Evolutionary conservation across 2,113 vertebrate species (phyloP), one percentile per base, ranked within the genome.

Genomic region (Delphinapterus leucas): DNA sequence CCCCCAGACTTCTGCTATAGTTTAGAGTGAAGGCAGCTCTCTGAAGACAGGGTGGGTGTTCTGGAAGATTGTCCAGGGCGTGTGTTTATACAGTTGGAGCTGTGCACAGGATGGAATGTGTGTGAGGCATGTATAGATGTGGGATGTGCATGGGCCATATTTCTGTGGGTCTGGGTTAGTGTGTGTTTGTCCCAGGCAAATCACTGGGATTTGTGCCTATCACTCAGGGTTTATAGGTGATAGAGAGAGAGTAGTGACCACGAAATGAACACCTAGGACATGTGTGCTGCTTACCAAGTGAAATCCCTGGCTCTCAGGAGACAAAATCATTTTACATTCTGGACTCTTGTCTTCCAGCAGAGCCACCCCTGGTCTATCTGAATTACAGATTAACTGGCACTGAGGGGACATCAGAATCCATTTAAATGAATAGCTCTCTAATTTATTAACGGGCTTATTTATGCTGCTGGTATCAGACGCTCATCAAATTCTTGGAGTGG

Each of bases 361-460:
- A 98, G 97, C 93, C 93, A 93, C 98, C 74, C 94, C 97, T 93
- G 98, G 98, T 98, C 97, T 96, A 95, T 98, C 98, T 98, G 97
- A 98, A 98, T 98, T 98, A 98, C 98, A 98, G 98, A 98, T 98
- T 96, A 98, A 98, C 98, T 98, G 97, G 98, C 98, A 98, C 93
- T 2, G 0, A 96, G 84, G 97, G 96, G 92, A 97, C 61, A 44
- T 97, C 97, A 90, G 97, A 97, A 98, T 97, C 97, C 96, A 97
- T 98, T 98, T 97, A 97, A 98, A 97, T 98, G 97, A 98, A 98
- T 95, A 49, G 70, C 97, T 95, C 88, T 98, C 98, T 98, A 95
- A 96, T 98, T 98, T 98, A 98, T 98, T 97, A 97, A 98, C 95
- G 83, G 93, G 53, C 88, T 95, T 98, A 93, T 97, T 97, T 97